phyloP scores from a whole-genome alignment of 2,888 invertebrate species.

The Sarcophaga rosellei region DNA sequence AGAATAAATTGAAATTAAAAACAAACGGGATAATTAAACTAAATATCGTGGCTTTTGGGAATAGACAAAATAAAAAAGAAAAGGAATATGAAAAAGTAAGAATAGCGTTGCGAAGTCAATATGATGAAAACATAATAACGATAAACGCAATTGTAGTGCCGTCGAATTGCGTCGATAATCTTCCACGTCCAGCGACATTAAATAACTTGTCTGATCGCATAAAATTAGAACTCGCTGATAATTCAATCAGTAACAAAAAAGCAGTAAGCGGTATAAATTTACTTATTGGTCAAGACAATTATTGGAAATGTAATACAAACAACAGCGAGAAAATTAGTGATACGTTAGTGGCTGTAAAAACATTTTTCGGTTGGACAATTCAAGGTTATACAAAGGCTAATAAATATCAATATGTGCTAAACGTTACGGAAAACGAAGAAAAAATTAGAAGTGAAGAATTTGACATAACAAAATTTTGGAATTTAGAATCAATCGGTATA shows the following conservation, averaged over 20 bases:
- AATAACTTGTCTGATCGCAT: slow-evolving; percentile 12
- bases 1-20: slow-evolving; percentile 47
- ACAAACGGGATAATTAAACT: slow-evolving; percentile 22
- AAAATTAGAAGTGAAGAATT: not conserved
- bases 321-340: slow-evolving; percentile 39
- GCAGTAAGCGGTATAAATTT: too few relatives aligned
- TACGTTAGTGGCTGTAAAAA: slow-evolving; percentile 57
- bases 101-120: slow-evolving; percentile 46
- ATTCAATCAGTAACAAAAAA: not conserved
- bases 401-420: slow-evolving; percentile 18
- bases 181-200: slow-evolving; percentile 42
- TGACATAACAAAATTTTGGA: slow-evolving; percentile 48
- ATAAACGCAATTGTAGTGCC: slow-evolving; percentile 53
- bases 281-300: too few relatives aligned
- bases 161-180: slow-evolving; percentile 49
- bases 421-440: slow-evolving; percentile 17
- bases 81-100: slow-evolving; percentile 36
- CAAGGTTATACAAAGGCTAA: slow-evolving; percentile 17
- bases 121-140: slow-evolving; percentile 24
- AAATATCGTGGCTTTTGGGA: slow-evolving; percentile 57
- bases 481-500: slow-evolving; percentile 57
- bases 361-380: slow-evolving; percentile 58
- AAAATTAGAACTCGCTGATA: slow-evolving; percentile 49
- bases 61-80: slow-evolving; percentile 20
- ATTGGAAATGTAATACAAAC: slow-evolving; percentile 58